Percentiles rank a stretch among this genome's conserved stretches.
phyloP scores from a whole-genome alignment of 2,797 vertebrate genomes.

The Pangasius larnaudii region DNA sequence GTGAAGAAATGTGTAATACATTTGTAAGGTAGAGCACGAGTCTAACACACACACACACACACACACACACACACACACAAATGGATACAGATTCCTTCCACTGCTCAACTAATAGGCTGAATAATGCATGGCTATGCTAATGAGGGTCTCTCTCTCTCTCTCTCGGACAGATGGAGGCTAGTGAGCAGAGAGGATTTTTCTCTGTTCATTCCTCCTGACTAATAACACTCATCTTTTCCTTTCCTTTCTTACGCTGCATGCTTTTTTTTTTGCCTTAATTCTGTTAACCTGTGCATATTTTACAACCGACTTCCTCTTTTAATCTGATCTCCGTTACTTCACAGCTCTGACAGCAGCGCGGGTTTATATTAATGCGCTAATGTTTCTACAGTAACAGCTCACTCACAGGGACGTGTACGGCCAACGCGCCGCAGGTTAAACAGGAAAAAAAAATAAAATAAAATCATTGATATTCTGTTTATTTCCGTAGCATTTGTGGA shows the following conservation, averaged over 20 bases:
- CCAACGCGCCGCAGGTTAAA: too few species aligned
- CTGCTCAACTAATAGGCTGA: conserved; percentile 31
- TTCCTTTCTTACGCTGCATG: too few species aligned
- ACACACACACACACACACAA: background rate
- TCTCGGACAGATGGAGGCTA: conserved; percentile 21
- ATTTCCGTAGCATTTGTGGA: background rate
- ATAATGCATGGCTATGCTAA: conserved; percentile 54
- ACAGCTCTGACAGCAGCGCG: too few species aligned
- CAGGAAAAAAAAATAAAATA: too few species aligned
- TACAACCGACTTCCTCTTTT: background rate
- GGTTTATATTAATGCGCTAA: too few species aligned
- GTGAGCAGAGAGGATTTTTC: conserved; percentile 6
- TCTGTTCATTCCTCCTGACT: conserved; percentile 5
- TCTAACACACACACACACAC: background rate
- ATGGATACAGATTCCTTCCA: conserved; percentile 26
- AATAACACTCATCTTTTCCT: background rate
- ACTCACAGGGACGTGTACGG: too few species aligned
- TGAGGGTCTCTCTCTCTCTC: conserved; percentile 29
- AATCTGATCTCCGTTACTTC: background rate
- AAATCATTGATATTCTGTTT: too few species aligned
- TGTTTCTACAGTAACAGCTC: too few species aligned
- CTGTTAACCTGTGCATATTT: background rate
- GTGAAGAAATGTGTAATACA: background rate
- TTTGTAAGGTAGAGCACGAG: background rate
- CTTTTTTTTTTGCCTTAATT: too few species aligned